Evolutionary conservation across 2,888 invertebrate species (phyloP), one percentile per base, ranked within the genome.

Genomic region (Amiota mariae): DNA sequence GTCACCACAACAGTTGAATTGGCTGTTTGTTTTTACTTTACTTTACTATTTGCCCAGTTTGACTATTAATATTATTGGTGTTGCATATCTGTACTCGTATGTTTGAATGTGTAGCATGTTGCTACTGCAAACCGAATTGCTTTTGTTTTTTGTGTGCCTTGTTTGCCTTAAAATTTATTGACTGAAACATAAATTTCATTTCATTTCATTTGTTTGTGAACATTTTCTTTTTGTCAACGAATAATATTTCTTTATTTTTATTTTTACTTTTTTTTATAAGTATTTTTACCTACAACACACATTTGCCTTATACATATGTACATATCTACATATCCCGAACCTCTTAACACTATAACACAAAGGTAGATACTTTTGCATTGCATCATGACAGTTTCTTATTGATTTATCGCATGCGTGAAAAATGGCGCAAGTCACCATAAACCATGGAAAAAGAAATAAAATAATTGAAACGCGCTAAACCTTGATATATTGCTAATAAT

Each of bases 221-320:
- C 77, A 75, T 80, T 66, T 75, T 73, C 71, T 76, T 79, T 85
- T 82, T 82, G 85, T 83, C 82, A 85, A 85, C 81, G 72, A 59
- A 63, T 8, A 63, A 36, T 59, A 59, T 59, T 59, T 36, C 36
- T 36, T 51, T 59, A 59, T 59, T 59, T 20, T 59, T 36, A 36
- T 6, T 36, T 36, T 36, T 36, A 6, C 3, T 24, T 24, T 24
- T 24, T 24, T 24, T 24, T 24, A n/a, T n/a, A n/a, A n/a, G 3
- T 36, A 0, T 36, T 36, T 36, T 36, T 36, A 36, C 36, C 2
- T 36, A 6, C 36, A 36, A 36, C 36, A 36, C 36, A 36, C 36
- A 36, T 36, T 36, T 59, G 59, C 59, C 59, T 36, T 36, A 6
- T 36, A 36, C 36, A 0, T 24, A 24, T 36, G 36, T 6, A 36